Base-by-base conservation (phyloP, 1,140 invertebrate species). In the Acromyrmex heyeri region DNA sequence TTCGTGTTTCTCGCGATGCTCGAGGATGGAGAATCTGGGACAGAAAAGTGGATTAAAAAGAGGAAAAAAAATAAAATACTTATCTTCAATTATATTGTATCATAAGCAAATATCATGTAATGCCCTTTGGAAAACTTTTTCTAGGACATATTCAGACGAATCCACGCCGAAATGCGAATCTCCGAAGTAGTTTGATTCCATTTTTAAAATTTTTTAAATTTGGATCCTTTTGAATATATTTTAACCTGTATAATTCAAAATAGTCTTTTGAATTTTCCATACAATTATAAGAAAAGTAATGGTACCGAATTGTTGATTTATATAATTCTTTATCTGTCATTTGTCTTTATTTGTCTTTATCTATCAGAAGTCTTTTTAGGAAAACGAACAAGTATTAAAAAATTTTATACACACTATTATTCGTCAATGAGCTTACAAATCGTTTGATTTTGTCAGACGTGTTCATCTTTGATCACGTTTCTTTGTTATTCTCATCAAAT, bases 101-200 rank as follows among this genome's bases (percentile, higher is more conserved):
- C 69, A 21, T 53, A 48, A 16, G 53, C 65, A 57, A 72, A 8
- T 38, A 24, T 82, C 64, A 57, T 38, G 38, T 83, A 82, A 82
- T 73, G 55, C 24, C 57, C 14, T 38, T 72, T 50, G 79, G 69
- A 75, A 82, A 83, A 83, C 73, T 57, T 14, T 76, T 86, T 86
- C 57, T 70, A 34, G 57, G 59, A 59, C 77, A 85, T 44, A 6
- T 34, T 73, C 77, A 90, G 88, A 65, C 87, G 88, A 89, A 87
- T 90, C 88, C 87, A 90, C 85, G 77, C 57, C 14, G 27, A 62
- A 67, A 53, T 38, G 44, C n/a, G 69, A 83, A 72, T 70, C 34
- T 44, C 38, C 53, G 21, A 44, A 14, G 8, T 48, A 34, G 7
- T 34, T 62, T 82, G 24, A 82, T 21, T n/a, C 16, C 14, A 24